A percentile compares a stretch with the other conserved stretches of the same genome.
Evolutionary conservation across 2,113 vertebrate genomes (phyloP).

Genomic region (Cheirogaleus medius): DNA sequence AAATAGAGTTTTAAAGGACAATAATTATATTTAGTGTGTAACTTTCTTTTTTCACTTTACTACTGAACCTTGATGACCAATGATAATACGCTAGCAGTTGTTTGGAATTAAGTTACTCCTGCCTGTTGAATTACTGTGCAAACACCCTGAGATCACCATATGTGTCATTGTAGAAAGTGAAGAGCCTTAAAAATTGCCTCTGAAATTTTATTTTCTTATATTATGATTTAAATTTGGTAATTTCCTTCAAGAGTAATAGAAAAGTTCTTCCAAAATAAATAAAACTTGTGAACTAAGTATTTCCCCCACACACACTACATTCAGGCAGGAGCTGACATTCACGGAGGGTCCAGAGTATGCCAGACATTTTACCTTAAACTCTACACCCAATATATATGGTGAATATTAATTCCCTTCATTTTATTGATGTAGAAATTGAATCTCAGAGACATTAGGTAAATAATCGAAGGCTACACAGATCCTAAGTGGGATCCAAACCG

Average conservation of each 20-base stretch:
- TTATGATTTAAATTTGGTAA: conserved; percentile 19
- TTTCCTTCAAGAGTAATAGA: not conserved
- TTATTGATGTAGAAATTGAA: not conserved
- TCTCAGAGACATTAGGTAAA: not conserved
- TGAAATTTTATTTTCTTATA: not conserved
- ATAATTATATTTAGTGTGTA: not conserved
- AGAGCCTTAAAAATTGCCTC: not conserved
- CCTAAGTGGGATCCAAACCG: not conserved
- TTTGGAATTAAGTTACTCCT: conserved; percentile 46
- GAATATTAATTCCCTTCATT: not conserved
- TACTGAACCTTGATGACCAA: not conserved
- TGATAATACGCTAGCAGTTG: not conserved
- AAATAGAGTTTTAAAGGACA: not conserved
- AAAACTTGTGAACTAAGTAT: not conserved
- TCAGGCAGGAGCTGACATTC: not conserved
- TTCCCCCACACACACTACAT: not conserved
- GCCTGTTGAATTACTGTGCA: not conserved
- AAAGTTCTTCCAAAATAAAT: not conserved
- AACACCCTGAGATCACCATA: not conserved
- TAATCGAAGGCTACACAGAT: not conserved
- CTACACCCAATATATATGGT: not conserved
- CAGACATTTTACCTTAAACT: not conserved
- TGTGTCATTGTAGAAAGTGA: not conserved
- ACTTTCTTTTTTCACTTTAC: not conserved
- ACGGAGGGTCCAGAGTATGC: not conserved